phyloP scores from a whole-genome alignment of 1,140 invertebrate species.

The Leguminivora glycinivorella region DNA sequence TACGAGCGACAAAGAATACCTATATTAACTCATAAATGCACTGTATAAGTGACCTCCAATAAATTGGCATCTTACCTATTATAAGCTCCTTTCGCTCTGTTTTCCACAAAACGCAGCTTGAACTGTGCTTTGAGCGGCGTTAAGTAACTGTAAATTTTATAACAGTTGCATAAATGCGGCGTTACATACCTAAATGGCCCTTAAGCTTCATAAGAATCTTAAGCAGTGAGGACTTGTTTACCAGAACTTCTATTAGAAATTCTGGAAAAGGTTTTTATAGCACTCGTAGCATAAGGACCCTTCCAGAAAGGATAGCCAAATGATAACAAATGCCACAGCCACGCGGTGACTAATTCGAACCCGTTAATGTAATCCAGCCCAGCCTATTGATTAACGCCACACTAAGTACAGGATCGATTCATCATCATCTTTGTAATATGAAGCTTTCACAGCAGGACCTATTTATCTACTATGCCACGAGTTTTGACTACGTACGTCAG shows the following conservation, averaged over 20 bases:
- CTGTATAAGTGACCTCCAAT: conserved; percentile 57
- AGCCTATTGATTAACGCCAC: neutral
- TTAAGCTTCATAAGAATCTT: no score
- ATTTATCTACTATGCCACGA: no score
- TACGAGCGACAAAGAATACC: no score
- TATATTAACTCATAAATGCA: conserved; percentile 30
- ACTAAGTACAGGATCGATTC: neutral
- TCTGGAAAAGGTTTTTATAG: no score
- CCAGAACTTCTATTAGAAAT: no score
- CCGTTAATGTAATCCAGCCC: conserved; percentile 50
- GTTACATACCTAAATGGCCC: no score
- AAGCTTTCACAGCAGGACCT: no score
- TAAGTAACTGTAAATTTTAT: conserved; percentile 73
- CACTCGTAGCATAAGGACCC: no score
- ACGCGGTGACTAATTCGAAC: conserved; percentile 47
- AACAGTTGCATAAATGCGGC: conserved; percentile 72
- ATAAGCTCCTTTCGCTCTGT: conserved; percentile 49
- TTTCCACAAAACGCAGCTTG: conserved; percentile 54
- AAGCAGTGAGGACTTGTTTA: no score
- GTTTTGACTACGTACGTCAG: no score
- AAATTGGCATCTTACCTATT: conserved; percentile 49
- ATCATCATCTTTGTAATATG: neutral
- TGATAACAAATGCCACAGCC: conserved; percentile 46
- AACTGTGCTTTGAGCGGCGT: conserved; percentile 49
- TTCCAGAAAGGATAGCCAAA: no score